Base-by-base conservation (phyloP, 1,140 invertebrate genomes). In the Drosophila novamexicana region DNA sequence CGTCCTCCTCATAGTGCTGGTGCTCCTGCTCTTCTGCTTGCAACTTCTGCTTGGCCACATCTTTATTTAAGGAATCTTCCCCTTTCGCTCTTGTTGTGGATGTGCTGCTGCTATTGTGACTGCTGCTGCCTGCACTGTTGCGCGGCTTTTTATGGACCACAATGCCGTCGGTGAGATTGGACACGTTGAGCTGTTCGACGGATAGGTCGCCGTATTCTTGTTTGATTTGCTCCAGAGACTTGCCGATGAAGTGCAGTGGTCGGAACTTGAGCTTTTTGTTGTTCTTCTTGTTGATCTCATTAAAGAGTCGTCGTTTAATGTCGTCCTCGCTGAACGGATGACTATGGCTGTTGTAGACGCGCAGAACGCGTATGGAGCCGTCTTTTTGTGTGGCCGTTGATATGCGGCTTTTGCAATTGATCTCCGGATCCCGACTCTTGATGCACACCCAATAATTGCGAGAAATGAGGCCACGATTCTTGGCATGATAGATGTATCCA, bases 381-480 rank as follows among this genome's bases (percentile, higher is more conserved):
- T 91, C 81, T 6, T 77, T 74, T 54, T 88, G 75, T 9, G 73
- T 88, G 14, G 81, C 79, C 9, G 90, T 91, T 6, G 90, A 89
- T 18, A 91, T 86, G 47, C 86, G 86, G 53, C 90, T 91, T 47
- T 85, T 89, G 59, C 90, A 91, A 34, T 85, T 85, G 39, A 91
- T 75, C n/a, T 80, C 75, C 0, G 77, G 75, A 69, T 91, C 86
- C 1, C 89, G 82, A 10, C 78, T 73, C 57, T 91, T 91, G 12
- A 91, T 91, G 56, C 90, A 91, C 6, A 85, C 81, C 90, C 90
- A 91, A 64, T 91, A 91, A 14, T 79, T 91, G 9, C 90, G 90
- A 4, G 81, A 82, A n/a, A 88, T 90, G 0, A 79, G 66, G 0
- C 81, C 83, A n/a, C 79, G 75, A 61, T 90, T 91, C 63, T 89